Evolutionary conservation across 2,113 vertebrate genomes (phyloP), one percentile per base, ranked within the genome.

Genomic region (Nesogale talazaci): DNA sequence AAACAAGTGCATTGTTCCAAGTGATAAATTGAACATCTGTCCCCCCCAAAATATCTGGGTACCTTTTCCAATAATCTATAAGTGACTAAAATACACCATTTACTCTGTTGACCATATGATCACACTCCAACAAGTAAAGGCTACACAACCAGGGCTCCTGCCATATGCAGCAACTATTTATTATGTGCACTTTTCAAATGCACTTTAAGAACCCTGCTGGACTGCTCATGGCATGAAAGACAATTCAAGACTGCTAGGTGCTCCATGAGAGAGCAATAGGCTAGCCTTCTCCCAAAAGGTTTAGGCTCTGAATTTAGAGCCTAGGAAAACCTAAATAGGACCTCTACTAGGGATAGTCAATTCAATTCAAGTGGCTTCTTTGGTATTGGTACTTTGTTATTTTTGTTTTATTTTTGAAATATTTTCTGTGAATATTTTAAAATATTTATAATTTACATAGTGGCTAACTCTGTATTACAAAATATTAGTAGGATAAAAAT

Each of bases 1-100:
- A 70, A 63, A 11, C 34, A 86, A 88, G 72, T 72, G 46, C 34
- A 75, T 23, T 89, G 91, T 89, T 65, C 38, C 46, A 87, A 92
- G 70, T 79, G 4, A 63, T 81, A 94, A 92, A 90, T 70, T 56
- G 69, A 85, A 83, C 4, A 1, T 84, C 83, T 69, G 67, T 42
- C 42, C 57, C 29, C 46, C 70, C 88, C 61, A 57, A 27, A 19
- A 94, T 25, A 89, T 86, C 67, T 87, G 65, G 8, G 14, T 36
- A 40, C 10, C 15, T 7, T 5, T 7, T 87, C 20, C 20, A 14
- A 56, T 57, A 38, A 19, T 1, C 29, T 42, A 70, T 52, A 59
- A 86, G n/a, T 86, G 22, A 3, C 70, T 63, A 78, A 94, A 78
- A 75, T 84, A 31, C 29, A 17, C 2, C 69, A 15, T 65, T 61